Conservation (phyloP, 2,113 vertebrate genomes). For the Oostethus manadensis region DNA sequence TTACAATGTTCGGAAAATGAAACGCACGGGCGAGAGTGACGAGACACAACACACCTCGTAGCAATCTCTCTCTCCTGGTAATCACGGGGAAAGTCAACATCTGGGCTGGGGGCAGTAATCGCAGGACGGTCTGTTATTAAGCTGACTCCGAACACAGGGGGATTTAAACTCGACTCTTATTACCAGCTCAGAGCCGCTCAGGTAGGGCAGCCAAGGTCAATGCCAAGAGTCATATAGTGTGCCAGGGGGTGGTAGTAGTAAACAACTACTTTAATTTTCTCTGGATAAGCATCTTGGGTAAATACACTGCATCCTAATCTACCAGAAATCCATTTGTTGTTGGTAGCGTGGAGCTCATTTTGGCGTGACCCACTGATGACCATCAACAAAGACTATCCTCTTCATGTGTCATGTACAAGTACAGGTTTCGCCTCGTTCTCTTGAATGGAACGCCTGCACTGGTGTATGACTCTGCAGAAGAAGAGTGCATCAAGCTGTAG, state of each 20-base stretch:
- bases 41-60: conserved; percentile 29
- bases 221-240: conserved; percentile 9
- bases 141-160: conserved; percentile 37
- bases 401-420: neutral
- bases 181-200: conserved; percentile 29
- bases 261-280: conserved; percentile 32
- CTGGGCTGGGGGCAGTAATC: conserved; percentile 65
- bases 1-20: conserved; percentile 20
- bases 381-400: neutral
- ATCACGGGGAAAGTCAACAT: conserved; percentile 69
- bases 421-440: neutral
- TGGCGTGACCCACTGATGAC: neutral
- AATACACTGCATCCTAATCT: conserved; percentile 10
- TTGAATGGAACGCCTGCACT: too few relatives aligned
- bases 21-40: conserved; percentile 1
- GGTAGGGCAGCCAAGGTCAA: conserved; percentile 42
- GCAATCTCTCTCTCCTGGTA: conserved; percentile 42
- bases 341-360: neutral
- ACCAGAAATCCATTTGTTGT: neutral
- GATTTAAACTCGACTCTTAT: conserved; percentile 50
- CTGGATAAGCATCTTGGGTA: neutral
- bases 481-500: too few relatives aligned
- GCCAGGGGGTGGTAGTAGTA: neutral
- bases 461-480: too few relatives aligned
- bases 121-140: conserved; percentile 67